phyloP scores from a whole-genome alignment of 1,140 invertebrate species.

The Melanaphis sacchari region DNA sequence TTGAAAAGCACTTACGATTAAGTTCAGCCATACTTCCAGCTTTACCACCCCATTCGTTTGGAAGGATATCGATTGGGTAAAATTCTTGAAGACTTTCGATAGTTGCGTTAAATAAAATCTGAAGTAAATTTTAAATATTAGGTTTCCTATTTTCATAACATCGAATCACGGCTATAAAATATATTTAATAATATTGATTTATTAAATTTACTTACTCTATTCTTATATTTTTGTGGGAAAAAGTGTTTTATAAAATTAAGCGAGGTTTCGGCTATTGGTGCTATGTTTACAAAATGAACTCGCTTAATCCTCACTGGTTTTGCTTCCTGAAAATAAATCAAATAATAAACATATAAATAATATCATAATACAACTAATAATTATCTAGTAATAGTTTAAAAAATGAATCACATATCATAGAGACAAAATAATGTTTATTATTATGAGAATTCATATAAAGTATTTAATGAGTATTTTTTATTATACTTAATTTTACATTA shows the following conservation, averaged over 20 bases:
- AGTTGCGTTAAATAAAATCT: slow-evolving; percentile 40
- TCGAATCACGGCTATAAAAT: background rate
- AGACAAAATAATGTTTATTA: background rate
- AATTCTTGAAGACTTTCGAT: slow-evolving; percentile 11
- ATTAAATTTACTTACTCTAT: slow-evolving; percentile 21
- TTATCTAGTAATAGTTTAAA: background rate
- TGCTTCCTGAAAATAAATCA: slow-evolving; percentile 21
- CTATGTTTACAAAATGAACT: slow-evolving; percentile 39
- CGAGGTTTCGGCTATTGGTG: slow-evolving; percentile 34
- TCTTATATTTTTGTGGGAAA: slow-evolving; percentile 37
- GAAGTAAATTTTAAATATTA: background rate
- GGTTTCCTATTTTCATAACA: background rate
- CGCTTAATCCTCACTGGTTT: slow-evolving; percentile 48
- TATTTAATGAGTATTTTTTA: no score
- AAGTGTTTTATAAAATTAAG: slow-evolving; percentile 51
- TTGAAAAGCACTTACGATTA: background rate
- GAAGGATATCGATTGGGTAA: slow-evolving; percentile 49
- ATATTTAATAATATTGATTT: background rate
- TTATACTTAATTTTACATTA: background rate
- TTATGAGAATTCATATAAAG: no score
- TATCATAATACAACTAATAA: background rate
- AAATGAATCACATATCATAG: background rate
- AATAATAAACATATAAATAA: background rate
- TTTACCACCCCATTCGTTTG: slow-evolving; percentile 57
- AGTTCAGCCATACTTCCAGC: slow-evolving; percentile 34